Evolutionary conservation across 2,113 vertebrate species (phyloP).

Genomic region (Amazona vittata): DNA sequence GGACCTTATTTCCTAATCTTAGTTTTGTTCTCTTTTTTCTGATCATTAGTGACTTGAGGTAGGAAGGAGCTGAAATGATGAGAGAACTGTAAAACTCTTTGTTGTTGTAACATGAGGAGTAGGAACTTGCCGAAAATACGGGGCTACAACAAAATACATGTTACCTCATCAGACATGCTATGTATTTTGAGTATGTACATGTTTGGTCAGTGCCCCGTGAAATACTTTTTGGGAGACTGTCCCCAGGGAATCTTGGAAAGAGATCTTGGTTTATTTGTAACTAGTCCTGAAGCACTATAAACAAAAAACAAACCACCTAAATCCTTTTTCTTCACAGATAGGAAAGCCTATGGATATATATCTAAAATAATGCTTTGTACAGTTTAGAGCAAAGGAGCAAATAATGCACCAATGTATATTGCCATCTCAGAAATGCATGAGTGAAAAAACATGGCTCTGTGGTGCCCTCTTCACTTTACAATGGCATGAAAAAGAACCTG

Average conservation of each 20-base stretch:
- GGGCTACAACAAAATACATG: neutral
- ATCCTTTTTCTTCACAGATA: neutral
- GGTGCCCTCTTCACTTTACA: neutral
- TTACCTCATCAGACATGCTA: neutral
- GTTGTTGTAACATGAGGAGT: fast-evolving
- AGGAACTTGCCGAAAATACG: neutral
- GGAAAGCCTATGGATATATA: neutral
- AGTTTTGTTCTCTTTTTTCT: neutral
- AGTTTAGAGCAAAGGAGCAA: neutral
- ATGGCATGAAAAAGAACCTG: neutral
- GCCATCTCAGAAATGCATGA: neutral
- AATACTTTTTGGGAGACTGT: neutral
- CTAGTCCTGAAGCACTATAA: neutral
- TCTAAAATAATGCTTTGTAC: neutral
- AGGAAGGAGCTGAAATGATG: neutral
- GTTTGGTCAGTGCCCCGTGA: neutral
- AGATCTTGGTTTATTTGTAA: neutral
- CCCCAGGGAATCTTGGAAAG: neutral
- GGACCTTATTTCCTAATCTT: neutral
- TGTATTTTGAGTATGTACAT: neutral
- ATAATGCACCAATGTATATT: neutral
- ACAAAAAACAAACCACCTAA: neutral
- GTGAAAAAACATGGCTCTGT: neutral
- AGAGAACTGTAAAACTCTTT: neutral
- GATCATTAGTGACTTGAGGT: neutral